Evolutionary conservation across 2,797 vertebrate genomes (phyloP), one percentile per base, ranked within the genome.

Genomic region (Malurus leucopterus): DNA sequence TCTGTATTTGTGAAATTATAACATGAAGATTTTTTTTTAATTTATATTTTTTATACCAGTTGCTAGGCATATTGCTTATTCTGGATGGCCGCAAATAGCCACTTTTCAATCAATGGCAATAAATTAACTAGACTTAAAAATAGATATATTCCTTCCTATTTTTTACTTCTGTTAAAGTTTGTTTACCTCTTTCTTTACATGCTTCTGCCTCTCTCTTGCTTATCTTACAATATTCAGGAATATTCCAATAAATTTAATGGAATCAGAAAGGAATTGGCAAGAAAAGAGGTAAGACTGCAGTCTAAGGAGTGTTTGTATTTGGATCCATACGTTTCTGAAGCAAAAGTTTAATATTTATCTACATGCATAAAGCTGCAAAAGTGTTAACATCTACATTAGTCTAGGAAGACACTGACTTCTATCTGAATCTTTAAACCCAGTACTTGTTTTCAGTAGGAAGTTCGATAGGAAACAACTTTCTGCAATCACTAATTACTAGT

Each of bases 191-290:
- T 92, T 95, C 93, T 95, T 97, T 95, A 97, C 92, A 96, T 97
- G 95, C 92, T 95, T 96, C 95, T 97, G 86, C 96, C 95, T 95
- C 93, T 97, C 87, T 96, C 94, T 97, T 97, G 93, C 95, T 97
- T 96, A 95, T 81, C 90, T 96, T 96, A 94, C 88, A 93, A 93
- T 96, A 92, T 95, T 95, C 94, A 96, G 94, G 96, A 95, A 94
- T 96, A 95, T 97, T 95, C 94, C 89, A 96, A 86, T 97, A 97
- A 96, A 90, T 96, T 94, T 97, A 97, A 95, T 97, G 91, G 91
- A 84, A 96, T 96, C 94, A 97, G 95, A 96, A 97, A 93, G 95
- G 93, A 97, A 95, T 96, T 96, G 96, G 41, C 96, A 96, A 96
- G 91, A 94, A 96, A 97, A 95, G 93, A 97, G 93, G 91, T 95